Evolutionary conservation across 2,797 vertebrate species (phyloP), one percentile per base, ranked within the genome.

Genomic region (Enteromius afrohamiltoni): DNA sequence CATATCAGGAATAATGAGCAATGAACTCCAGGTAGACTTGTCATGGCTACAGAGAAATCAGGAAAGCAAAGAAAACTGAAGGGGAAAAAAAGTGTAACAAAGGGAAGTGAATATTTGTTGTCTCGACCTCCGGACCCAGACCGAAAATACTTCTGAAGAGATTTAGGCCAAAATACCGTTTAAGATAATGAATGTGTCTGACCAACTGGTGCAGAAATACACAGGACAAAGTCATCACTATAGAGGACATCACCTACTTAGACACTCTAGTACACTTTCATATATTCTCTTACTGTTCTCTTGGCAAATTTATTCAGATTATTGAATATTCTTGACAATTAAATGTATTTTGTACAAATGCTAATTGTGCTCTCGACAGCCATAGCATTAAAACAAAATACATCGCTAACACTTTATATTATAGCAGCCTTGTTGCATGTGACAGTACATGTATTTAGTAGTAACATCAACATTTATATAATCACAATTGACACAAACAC

Each of bases 121-220:
- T 74, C 47, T 53, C 31, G 17, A 34, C 70, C 29, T 34, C 71
- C 6, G 47, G 47, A 53, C 17, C 29, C 29, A 74, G 19, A 34
- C 47, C 47, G 34, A 53, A 73, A 53, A 74, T 74, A 53, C 10
- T 21, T 71, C 69, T 34, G 19, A 74, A 53, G 17, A 34, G 29
- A 74, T 74, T 76, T 23, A 58, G 51, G 31, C 31, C 34, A 58
- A 58, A 76, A 58, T 23, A 40, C 34, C 17, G 7, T 37, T 37
- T 23, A 8, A 75, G 10, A 55, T 75, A 75, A 75, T 55, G 31
- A 55, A 75, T 75, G 73, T 55, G 31, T 75, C 70, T 31, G 45
- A 73, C 70, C 26, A 5, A 51, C 6, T 73, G 26, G 2, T 34
- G 31, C 70, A 34, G 70, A 34, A 73, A 73, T 73, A 73, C 51